Base-by-base conservation (phyloP, 2,797 vertebrate genomes). In the Arremon aurantiirostris region DNA sequence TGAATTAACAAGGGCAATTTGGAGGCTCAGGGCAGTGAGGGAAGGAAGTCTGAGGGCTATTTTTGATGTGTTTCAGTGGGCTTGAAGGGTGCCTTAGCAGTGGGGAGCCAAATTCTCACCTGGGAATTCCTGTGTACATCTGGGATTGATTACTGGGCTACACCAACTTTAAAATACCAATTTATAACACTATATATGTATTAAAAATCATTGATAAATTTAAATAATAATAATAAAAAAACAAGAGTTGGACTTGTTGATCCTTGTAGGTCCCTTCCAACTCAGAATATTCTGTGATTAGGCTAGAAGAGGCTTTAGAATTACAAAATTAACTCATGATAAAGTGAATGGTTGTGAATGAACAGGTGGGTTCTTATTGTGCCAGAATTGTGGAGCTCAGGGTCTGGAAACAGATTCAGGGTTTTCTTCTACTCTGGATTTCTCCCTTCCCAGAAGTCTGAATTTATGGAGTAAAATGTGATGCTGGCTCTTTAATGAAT, bases 21-120 rank as follows among this genome's bases (percentile, higher is more conserved):
- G 32, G 30, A 18, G 53, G 53, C 34, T 59, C 0, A 2, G 37
- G 14, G 32, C 22, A 50, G 35, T 27, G 55, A 52, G 39, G 42
- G 17, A 26, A 4, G 22, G 8, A 7, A 19, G 21, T 50, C 3
- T 0, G 22, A 55, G 4, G 34, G 12, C 37, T 2, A 0, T 20
- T 60, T 69, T 30, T 42, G 30, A 8, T 3, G 10, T 14, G 0
- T 60, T 42, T 47, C 22, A 5, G 34, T 27, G 14, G 55, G 23
- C 6, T 72, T 72, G 56, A 69, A 20, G 27, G 30, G 3, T 88
- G 22, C 2, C 26, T 41, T 26, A 14, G 52, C 34, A 34, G 4
- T 35, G 49, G 46, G 27, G 13, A 46, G 2, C 30, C 22, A 22
- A 17, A 2, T 18, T 49, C 35, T 82, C 28, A 18, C n/a, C 35